A percentile compares a stretch with the other conserved stretches of the same genome.
These are phyloP conservation scores for Mya arenaria DNA, from an alignment of 1,140 invertebrate species.

Conservation along the genomic window DNA sequence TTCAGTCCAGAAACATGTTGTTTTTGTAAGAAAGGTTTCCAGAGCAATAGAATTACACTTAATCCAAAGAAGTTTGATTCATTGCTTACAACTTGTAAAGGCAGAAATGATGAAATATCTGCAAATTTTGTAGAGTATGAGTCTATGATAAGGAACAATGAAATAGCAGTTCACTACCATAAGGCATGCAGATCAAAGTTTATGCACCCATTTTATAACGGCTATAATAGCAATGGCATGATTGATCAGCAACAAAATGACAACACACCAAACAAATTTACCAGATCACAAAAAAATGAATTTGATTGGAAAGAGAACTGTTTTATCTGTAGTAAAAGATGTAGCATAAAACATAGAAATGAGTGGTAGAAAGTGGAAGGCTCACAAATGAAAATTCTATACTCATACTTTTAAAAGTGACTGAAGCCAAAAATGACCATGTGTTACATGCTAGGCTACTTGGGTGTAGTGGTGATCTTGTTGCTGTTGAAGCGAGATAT, in stretches of 20 bases:
- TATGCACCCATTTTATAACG: slow-evolving; percentile 10
- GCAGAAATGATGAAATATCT: slow-evolving; percentile 10
- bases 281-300: background rate
- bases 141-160: background rate
- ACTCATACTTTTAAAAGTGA: background rate
- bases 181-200: background rate
- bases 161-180: background rate
- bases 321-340: slow-evolving; percentile 10
- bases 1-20: background rate
- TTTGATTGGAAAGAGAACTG: slow-evolving; percentile 4
- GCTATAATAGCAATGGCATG: background rate
- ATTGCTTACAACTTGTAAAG: background rate
- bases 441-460: background rate
- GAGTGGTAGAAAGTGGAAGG: background rate
- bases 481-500: slow-evolving; percentile 10
- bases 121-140: background rate
- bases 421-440: slow-evolving; percentile 5
- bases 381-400: background rate
- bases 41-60: background rate
- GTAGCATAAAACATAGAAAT: background rate
- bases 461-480: background rate
- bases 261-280: background rate
- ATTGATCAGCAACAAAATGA: background rate
- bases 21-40: background rate
- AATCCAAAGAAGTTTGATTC: slow-evolving; percentile 1